Percentiles rank a stretch among this genome's conserved stretches.
These are phyloP conservation scores for Melopsittacus undulatus DNA, from an alignment of 2,797 vertebrate species.

Conservation along the genomic window DNA sequence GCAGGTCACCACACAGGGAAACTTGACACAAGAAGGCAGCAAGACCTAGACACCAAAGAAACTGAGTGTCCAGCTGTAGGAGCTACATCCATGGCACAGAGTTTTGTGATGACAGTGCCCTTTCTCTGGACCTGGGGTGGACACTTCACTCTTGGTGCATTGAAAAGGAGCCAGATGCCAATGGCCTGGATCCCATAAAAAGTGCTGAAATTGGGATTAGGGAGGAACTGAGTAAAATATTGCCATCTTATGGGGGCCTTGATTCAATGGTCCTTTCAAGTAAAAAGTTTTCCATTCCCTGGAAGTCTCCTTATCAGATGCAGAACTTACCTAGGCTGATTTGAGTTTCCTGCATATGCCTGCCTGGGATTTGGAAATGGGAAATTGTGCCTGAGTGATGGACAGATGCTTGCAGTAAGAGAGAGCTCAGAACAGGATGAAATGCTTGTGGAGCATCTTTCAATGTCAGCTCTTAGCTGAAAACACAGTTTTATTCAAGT, in stretches of 20 bases:
- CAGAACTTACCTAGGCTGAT: not conserved
- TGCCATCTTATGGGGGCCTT: not conserved
- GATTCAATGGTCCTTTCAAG: not conserved
- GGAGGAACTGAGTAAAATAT: not conserved
- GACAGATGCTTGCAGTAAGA: not conserved
- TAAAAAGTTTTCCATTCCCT: not conserved
- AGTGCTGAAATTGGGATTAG: not conserved
- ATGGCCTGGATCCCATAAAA: not conserved
- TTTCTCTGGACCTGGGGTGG: not conserved
- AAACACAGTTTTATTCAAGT: not conserved
- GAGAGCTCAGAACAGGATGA: not conserved
- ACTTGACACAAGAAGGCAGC: not conserved
- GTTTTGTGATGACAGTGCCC: not conserved
- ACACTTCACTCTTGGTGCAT: not conserved
- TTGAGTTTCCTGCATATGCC: not conserved
- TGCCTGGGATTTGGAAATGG: not conserved
- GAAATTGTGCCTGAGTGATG: not conserved
- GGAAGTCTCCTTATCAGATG: not conserved
- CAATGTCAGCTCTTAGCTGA: not conserved
- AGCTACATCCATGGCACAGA: not conserved
- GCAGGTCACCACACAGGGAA: not conserved
- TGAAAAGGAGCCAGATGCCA: not conserved
- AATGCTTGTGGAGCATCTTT: not conserved
- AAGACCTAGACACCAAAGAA: not conserved
- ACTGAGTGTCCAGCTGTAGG: fast-evolving